Base-by-base conservation (phyloP, 2,113 vertebrate genomes). In the Pipa parva region DNA sequence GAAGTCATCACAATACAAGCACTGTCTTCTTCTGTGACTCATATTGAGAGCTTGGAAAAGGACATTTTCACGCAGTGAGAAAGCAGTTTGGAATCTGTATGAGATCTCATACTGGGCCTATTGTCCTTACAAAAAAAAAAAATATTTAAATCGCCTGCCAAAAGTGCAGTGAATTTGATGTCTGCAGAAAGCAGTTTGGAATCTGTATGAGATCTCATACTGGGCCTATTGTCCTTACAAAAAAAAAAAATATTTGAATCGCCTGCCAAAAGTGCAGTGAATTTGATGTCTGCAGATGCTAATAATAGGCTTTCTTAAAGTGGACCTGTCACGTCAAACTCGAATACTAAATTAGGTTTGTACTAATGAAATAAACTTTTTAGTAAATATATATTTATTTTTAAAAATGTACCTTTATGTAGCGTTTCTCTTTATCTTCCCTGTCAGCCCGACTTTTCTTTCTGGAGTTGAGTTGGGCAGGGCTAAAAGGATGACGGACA, bases 1-100 rank as follows among this genome's bases (percentile, higher is more conserved):
- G 48, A 63, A 55, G 28, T 33, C 6, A 46, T 25, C 55, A 62
- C 58, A 62, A 62, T 55, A 49, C 48, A 29, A 10, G 48, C 25
- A 33, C 27, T 55, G 49, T 62, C 36, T 63, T 17, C 20, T 49
- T 27, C 3, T 21, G 15, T 45, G 37, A 20, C 22, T 36, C 55
- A 29, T 25, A 33, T 15, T 60, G n/a, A 60, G 54, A 62, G 36
- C 39, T 42, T 11, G 15, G 39, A 6, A 12, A 5, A 15, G 48
- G 49, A 57, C 51, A 28, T 28, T 37, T 11, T n/a, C 55, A 2
- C 21, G 8, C 7, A 1, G 46, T 26, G 45, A 50, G 27, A 59
- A 59, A 49, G 56, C 24, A 49, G 8, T 2, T 3, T 7, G 46
- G 18, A 22, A 21, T 49, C 18, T 49, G 46, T 49, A 21, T 49